phyloP scores from a whole-genome alignment of 2,113 vertebrate genomes.

The Spizaetus ornatus region DNA sequence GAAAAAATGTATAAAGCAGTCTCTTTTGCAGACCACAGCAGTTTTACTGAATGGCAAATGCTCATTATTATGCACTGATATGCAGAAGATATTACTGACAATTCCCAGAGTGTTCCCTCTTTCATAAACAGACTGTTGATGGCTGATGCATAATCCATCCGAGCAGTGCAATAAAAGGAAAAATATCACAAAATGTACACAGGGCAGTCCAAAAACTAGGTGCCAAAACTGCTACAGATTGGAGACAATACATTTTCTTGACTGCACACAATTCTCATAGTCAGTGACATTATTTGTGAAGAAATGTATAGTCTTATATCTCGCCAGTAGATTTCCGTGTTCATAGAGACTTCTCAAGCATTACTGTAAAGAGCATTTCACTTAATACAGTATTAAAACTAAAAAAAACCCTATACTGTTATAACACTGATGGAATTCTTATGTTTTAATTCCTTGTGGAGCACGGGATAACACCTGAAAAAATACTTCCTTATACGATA shows the following conservation, averaged over 20 bases:
- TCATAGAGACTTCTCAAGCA: not conserved
- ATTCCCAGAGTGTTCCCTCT: slow-evolving; percentile 52
- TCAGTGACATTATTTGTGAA: not conserved
- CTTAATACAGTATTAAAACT: not conserved
- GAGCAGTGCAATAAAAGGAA: slow-evolving; percentile 49
- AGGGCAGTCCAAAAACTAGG: not conserved
- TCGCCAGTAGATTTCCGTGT: not conserved
- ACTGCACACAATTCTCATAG: not conserved
- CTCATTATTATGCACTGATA: slow-evolving; percentile 69
- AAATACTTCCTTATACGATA: not conserved
- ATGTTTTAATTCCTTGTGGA: not conserved
- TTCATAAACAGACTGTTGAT: slow-evolving; percentile 64
- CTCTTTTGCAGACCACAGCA: slow-evolving; percentile 64
- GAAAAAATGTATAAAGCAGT: not conserved
- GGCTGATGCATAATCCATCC: slow-evolving; percentile 53
- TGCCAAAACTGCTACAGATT: not conserved
- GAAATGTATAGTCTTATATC: not conserved
- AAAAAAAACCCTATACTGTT: not conserved
- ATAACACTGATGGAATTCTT: not conserved
- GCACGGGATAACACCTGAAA: not conserved
- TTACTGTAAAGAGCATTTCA: not conserved
- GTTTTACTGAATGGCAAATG: slow-evolving; percentile 58
- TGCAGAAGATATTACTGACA: slow-evolving; percentile 62
- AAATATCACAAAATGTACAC: slow-evolving; percentile 36
- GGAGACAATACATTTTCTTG: not conserved